Evolutionary conservation across 1,140 invertebrate genomes (phyloP).

Genomic region (Hestina assimilis): DNA sequence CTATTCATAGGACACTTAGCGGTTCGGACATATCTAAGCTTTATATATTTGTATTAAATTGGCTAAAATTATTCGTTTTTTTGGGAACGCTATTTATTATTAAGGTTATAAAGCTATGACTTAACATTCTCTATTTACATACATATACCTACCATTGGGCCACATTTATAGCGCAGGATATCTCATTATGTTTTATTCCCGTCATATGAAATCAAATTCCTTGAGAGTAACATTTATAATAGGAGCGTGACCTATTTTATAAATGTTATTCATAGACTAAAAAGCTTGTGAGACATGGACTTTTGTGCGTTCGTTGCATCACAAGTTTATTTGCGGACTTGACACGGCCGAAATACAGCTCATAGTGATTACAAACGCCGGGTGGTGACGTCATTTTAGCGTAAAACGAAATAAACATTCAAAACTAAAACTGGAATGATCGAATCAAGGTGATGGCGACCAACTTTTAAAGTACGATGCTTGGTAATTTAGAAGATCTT

Average conservation of each 20-base stretch:
- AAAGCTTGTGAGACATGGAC: constrained; percentile 19
- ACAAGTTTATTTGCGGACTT: constrained; percentile 57
- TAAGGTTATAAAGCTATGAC: too few species aligned
- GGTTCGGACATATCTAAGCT: too few species aligned
- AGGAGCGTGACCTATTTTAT: constrained; percentile 16
- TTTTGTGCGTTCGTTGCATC: constrained; percentile 42
- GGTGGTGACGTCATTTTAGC: constrained; percentile 31
- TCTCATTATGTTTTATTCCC: too few species aligned
- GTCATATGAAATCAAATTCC: too few species aligned
- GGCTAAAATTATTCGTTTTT: too few species aligned
- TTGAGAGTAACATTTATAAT: constrained; percentile 3
- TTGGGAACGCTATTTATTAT: too few species aligned
- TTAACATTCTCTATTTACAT: too few species aligned
- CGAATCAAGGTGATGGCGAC: constrained; percentile 24
- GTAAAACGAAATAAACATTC: constrained; percentile 31
- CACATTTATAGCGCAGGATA: too few species aligned
- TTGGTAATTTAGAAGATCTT: background rate
- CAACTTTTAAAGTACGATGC: constrained; percentile 6
- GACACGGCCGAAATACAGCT: constrained; percentile 36
- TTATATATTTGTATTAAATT: too few species aligned
- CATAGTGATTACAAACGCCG: constrained; percentile 11
- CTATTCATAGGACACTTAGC: too few species aligned
- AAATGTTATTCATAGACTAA: constrained; percentile 6
- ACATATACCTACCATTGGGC: too few species aligned
- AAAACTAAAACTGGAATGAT: constrained; percentile 36